Conservation (phyloP, 1,140 invertebrate genomes). For the Ceratosolen fusciceps region DNA sequence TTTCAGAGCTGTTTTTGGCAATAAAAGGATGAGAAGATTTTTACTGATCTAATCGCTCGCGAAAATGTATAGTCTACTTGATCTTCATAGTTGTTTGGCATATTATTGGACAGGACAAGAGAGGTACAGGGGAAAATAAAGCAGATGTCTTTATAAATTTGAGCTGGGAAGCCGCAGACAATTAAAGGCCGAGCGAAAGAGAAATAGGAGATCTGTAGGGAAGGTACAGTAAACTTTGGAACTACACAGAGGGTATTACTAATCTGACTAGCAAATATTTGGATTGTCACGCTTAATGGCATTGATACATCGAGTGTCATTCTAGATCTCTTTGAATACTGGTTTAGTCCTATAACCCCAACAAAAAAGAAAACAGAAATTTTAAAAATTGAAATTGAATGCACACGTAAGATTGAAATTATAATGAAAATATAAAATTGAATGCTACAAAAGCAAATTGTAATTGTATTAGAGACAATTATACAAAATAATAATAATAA, state of each 20-base stretch:
- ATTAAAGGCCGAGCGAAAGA: neutral
- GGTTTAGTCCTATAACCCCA: neutral
- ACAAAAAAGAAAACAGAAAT: neutral
- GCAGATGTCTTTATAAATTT: constrained; percentile 9
- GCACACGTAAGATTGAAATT: neutral
- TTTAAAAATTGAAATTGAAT: neutral
- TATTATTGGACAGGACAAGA: neutral
- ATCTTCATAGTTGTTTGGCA: neutral
- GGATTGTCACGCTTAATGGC: constrained; percentile 67
- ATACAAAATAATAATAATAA: too few relatives aligned
- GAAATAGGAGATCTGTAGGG: neutral
- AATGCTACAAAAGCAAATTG: too few relatives aligned
- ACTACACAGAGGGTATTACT: constrained; percentile 52
- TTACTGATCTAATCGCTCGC: neutral
- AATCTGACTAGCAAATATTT: constrained; percentile 71
- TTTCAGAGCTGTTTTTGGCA: neutral
- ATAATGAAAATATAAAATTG: too few relatives aligned
- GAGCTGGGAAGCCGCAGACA: constrained; percentile 22
- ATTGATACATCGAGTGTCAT: constrained; percentile 66
- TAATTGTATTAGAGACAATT: too few relatives aligned
- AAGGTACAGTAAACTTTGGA: constrained; percentile 41
- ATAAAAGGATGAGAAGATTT: constrained; percentile 1
- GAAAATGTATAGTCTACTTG: neutral
- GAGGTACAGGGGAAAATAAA: neutral
- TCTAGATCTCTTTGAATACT: constrained; percentile 20